Percentiles rank a stretch among this genome's conserved stretches.
phyloP scores from a whole-genome alignment of 2,797 vertebrate species.

The Macrochelys suwanniensis region DNA sequence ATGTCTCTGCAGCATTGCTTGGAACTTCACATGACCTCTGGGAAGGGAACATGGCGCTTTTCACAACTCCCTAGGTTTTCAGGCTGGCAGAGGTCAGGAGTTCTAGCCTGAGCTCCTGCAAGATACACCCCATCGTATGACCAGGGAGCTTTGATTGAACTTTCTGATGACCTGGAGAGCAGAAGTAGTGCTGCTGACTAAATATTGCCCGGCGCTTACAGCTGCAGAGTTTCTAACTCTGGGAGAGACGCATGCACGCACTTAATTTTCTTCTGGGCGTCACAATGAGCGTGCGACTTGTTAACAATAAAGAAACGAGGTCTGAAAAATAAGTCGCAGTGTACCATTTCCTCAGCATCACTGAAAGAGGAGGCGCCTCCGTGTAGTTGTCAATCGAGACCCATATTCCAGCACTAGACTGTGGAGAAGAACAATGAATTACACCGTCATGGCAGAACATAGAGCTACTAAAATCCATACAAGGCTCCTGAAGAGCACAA shows the following conservation, averaged over 20 bases:
- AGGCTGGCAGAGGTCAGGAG: not conserved
- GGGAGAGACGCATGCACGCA: not conserved
- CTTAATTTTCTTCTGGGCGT: not conserved
- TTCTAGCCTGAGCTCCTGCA: not conserved
- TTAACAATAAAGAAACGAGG: not conserved
- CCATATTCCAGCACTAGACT: constrained; percentile 15
- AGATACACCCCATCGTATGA: not conserved
- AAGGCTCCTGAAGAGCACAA: constrained; percentile 43
- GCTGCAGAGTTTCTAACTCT: not conserved
- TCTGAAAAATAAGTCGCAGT: not conserved
- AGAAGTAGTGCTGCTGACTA: not conserved
- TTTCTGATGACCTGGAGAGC: not conserved
- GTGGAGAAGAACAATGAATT: constrained; percentile 62
- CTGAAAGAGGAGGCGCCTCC: constrained; percentile 13
- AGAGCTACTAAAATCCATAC: not conserved
- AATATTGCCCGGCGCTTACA: not conserved
- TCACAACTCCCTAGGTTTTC: fast-evolving
- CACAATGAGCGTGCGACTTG: not conserved
- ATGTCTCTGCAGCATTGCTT: not conserved
- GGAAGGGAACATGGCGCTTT: fast-evolving
- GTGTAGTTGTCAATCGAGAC: constrained; percentile 49
- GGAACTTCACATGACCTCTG: not conserved
- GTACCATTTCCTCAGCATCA: constrained; percentile 58
- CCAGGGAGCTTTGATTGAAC: not conserved
- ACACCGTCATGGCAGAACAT: constrained; percentile 9